These are phyloP conservation scores for Pachyuromys duprasi DNA, from an alignment of 2,797 vertebrate species.

Conservation along the genomic window DNA sequence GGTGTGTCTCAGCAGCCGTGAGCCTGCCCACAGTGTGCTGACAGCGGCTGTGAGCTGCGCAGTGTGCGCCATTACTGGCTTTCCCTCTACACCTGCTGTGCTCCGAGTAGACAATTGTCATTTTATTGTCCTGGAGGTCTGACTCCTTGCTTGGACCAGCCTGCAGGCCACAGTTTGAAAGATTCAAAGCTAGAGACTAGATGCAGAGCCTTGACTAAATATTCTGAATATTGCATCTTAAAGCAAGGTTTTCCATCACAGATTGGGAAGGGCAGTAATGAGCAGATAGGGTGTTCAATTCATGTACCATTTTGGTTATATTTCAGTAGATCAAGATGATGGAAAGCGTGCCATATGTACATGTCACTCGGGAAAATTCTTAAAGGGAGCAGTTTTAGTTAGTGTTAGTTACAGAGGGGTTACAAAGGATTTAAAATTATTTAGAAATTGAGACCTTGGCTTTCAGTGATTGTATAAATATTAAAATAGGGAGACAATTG, in stretches of 20 bases:
- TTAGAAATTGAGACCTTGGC: constrained; percentile 5
- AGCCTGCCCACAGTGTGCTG: background rate
- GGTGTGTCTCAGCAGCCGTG: background rate
- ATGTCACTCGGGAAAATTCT: constrained; percentile 23
- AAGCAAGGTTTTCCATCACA: background rate
- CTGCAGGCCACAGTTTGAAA: constrained; percentile 42
- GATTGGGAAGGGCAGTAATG: constrained; percentile 3
- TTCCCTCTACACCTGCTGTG: background rate
- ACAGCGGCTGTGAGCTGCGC: background rate
- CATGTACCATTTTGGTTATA: constrained; percentile 49
- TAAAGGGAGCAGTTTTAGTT: constrained; percentile 42
- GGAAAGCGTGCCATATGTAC: background rate
- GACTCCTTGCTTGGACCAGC: background rate
- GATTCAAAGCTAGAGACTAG: constrained; percentile 45
- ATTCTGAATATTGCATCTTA: constrained; percentile 20
- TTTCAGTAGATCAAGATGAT: constrained; percentile 50
- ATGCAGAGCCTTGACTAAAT: constrained; percentile 43
- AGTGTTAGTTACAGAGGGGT: background rate
- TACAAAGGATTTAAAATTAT: constrained; percentile 51
- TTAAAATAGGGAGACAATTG: constrained; percentile 47
- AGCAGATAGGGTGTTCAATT: constrained; percentile 13
- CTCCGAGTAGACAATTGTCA: background rate
- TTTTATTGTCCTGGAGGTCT: background rate
- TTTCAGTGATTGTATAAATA: constrained; percentile 62
- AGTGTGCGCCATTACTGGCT: background rate